Evolutionary conservation across 1,140 invertebrate genomes (phyloP).

Genomic region (Drosophila pseudoananassae): DNA sequence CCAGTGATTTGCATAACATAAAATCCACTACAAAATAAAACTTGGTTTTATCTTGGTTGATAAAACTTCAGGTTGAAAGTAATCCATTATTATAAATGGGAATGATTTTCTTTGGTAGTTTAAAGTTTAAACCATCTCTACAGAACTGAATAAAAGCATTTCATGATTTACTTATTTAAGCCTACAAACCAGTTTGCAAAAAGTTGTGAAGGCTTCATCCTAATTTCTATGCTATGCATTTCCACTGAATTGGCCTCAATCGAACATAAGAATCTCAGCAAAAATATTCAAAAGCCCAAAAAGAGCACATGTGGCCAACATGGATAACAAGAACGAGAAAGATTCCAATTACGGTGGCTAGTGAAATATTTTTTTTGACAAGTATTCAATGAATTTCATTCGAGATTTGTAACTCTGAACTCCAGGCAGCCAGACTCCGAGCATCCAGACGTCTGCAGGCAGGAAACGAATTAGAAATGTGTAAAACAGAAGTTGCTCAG

Average conservation of each 20-base stretch:
- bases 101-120: neutral
- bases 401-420: constrained; percentile 60
- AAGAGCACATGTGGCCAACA: constrained; percentile 68
- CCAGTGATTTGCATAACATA: constrained; percentile 25
- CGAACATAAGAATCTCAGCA: constrained; percentile 15
- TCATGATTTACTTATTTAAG: too few species aligned
- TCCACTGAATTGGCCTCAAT: neutral
- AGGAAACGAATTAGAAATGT: constrained; percentile 79
- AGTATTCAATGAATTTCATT: constrained; percentile 83
- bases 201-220: too few species aligned
- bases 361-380: constrained; percentile 79
- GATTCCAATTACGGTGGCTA: constrained; percentile 71
- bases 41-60: constrained; percentile 5
- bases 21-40: constrained; percentile 18
- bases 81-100: neutral
- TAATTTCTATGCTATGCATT: neutral
- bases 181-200: too few species aligned
- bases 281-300: constrained; percentile 65
- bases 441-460: constrained; percentile 15
- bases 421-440: constrained; percentile 20
- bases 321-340: constrained; percentile 33
- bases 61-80: constrained; percentile 1
- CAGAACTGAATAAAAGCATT: too few species aligned
- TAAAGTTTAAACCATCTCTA: too few species aligned
- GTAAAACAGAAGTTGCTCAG: constrained; percentile 78